Evolutionary conservation across 2,113 vertebrate species (phyloP).

Genomic region (Baryphthengus martii): DNA sequence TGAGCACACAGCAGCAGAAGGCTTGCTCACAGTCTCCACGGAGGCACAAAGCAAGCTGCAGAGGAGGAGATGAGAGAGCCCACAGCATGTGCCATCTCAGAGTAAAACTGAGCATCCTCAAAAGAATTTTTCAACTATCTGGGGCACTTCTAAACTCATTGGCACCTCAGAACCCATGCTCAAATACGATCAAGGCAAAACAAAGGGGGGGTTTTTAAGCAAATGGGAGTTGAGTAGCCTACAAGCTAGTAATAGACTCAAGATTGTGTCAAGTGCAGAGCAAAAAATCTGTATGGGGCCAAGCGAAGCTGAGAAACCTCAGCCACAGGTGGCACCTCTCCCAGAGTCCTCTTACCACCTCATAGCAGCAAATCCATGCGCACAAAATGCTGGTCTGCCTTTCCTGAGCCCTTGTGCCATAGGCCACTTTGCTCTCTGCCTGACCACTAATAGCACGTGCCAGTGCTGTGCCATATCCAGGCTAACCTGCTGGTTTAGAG

Average conservation of each 20-base stretch:
- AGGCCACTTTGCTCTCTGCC: not conserved
- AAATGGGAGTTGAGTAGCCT: not conserved
- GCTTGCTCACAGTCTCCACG: fast-evolving
- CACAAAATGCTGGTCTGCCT: not conserved
- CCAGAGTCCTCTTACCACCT: not conserved
- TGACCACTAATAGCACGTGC: fast-evolving
- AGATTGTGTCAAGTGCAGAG: not conserved
- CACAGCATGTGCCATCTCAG: fast-evolving
- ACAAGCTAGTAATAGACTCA: not conserved
- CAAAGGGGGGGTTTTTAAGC: not conserved
- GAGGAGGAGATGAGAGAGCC: not conserved
- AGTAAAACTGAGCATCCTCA: not conserved
- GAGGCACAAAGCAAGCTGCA: not conserved
- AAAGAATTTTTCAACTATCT: not conserved
- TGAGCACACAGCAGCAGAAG: not conserved
- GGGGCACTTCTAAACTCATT: not conserved
- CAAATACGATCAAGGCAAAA: not conserved
- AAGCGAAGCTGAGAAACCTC: not conserved
- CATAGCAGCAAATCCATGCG: not conserved
- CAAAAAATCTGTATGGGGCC: not conserved
- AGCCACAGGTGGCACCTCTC: not conserved
- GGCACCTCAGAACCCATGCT: not conserved
- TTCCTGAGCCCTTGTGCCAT: not conserved
- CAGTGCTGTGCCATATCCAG: fast-evolving
- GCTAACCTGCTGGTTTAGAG: fast-evolving